Evolutionary conservation across 2,113 vertebrate genomes (phyloP), one percentile per base, ranked within the genome.

Genomic region (Archilochus colubris): DNA sequence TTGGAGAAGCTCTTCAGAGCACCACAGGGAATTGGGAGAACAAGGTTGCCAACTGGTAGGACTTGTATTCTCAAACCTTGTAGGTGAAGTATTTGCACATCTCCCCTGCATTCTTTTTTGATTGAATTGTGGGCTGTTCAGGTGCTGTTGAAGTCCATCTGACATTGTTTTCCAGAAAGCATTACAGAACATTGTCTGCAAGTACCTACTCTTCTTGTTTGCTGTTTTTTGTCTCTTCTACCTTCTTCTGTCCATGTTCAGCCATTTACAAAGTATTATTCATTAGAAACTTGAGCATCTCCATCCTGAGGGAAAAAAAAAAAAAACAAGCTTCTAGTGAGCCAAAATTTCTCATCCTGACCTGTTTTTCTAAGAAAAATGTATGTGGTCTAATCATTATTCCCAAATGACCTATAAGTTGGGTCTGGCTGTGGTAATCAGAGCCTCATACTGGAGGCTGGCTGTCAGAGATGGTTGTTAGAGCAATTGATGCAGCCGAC

Each of bases 401-500:
- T 94, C 91, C 93, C 82, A 40, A 58, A 64, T 53, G 93, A 57
- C 68, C 94, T 68, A 64, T 94, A 61, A 86, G 73, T 63, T 36
- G 67, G 62, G 75, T 83, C 79, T 95, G 51, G 85, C 85, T 74
- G 85, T 86, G 78, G 95, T 91, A 94, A 93, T 95, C 93, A 89
- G 89, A 94, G 82, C 89, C 66, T 67, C 27, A 0, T 82, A 14
- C 55, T 76, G 87, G 74, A 84, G 84, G 55, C 94, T 87, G 76
- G 24, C 94, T 96, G 95, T 96, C 93, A 95, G 91, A 55, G 72
- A 5, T 12, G 78, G 63, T 69, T 89, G 70, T 93, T 94, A 92
- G 82, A 80, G 82, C 78, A 91, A 76, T 30, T 85, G 94, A 91
- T 95, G 94, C 93, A 86, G 89, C 87, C 94, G 93, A 93, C 82